Percentiles rank a stretch among this genome's conserved stretches.
Evolutionary conservation across 1,140 invertebrate genomes (phyloP).

Genomic region (Nymphalis io): DNA sequence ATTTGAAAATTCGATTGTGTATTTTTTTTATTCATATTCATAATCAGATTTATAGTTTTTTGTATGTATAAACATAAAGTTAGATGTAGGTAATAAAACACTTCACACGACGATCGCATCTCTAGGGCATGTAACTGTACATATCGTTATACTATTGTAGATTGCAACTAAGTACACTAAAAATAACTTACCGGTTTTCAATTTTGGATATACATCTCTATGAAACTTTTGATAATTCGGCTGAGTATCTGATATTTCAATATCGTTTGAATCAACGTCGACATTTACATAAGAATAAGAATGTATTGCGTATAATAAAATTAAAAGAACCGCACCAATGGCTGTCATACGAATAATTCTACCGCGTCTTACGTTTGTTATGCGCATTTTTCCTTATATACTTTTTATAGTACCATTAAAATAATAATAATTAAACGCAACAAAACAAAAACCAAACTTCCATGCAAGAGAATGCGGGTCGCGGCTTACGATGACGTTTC

Average conservation of each 20-base stretch:
- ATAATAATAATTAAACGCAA: conserved; percentile 23
- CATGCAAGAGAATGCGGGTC: conserved; percentile 16
- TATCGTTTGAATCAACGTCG: conserved; percentile 40
- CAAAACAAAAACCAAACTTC: conserved; percentile 34
- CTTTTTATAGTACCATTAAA: conserved; percentile 17
- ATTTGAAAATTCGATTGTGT: too few species aligned
- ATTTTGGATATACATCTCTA: conserved; percentile 61
- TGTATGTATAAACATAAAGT: too few species aligned
- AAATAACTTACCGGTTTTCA: conserved; percentile 48
- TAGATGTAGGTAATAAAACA: too few species aligned
- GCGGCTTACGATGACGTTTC: conserved; percentile 32
- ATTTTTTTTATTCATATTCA: too few species aligned
- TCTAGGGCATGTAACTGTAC: conserved; percentile 61
- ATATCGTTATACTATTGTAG: conserved; percentile 4
- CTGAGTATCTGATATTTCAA: conserved; percentile 43
- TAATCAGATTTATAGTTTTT: too few species aligned
- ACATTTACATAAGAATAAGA: conserved; percentile 61
- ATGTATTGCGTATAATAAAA: conserved; percentile 68
- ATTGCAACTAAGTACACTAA: background rate
- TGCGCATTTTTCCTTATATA: conserved; percentile 60
- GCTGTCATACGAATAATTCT: conserved; percentile 63
- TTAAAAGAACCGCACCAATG: conserved; percentile 56
- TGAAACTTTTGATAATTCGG: conserved; percentile 60
- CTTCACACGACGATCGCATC: conserved; percentile 39
- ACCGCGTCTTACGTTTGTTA: conserved; percentile 71